Conservation (phyloP, 2,888 invertebrate species). For the Tetheella fluctuosa region DNA sequence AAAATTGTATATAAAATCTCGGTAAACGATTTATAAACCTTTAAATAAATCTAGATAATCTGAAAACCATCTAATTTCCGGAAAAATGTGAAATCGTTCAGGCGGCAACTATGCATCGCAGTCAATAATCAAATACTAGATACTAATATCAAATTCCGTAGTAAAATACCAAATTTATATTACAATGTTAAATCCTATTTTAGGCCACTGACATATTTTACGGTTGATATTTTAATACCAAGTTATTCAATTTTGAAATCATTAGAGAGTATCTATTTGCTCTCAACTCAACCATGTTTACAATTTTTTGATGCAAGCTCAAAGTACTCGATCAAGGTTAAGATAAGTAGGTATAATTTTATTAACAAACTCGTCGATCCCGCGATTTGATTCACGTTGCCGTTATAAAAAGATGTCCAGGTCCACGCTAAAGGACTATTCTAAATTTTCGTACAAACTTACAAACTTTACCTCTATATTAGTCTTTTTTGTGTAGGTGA, state of each 20-base stretch:
- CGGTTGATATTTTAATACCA: conserved; percentile 1
- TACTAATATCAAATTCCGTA: conserved; percentile 32
- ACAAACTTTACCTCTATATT: too few relatives aligned
- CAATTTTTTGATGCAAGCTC: too few relatives aligned
- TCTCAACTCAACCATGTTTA: too few relatives aligned
- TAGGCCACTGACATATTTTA: conserved; percentile 20
- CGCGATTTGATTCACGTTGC: too few relatives aligned
- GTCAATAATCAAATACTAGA: conserved; percentile 36
- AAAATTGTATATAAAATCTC: not conserved
- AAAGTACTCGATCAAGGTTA: too few relatives aligned
- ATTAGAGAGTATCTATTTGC: too few relatives aligned
- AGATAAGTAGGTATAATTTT: too few relatives aligned
- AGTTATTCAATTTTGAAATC: not conserved
- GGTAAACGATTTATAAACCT: not conserved
- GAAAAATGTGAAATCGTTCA: conserved; percentile 21
- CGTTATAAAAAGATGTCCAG: too few relatives aligned
- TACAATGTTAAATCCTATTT: conserved; percentile 30
- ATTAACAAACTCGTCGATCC: too few relatives aligned
- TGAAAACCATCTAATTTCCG: conserved; percentile 39
- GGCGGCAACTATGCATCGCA: conserved; percentile 24
- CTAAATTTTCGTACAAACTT: too few relatives aligned
- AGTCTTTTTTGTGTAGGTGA: too few relatives aligned
- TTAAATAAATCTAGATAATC: not conserved
- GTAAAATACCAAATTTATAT: conserved; percentile 42
- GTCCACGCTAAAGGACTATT: too few relatives aligned